phyloP scores from a whole-genome alignment of 2,888 invertebrate genomes.

The Pandemis cinnamomeana region DNA sequence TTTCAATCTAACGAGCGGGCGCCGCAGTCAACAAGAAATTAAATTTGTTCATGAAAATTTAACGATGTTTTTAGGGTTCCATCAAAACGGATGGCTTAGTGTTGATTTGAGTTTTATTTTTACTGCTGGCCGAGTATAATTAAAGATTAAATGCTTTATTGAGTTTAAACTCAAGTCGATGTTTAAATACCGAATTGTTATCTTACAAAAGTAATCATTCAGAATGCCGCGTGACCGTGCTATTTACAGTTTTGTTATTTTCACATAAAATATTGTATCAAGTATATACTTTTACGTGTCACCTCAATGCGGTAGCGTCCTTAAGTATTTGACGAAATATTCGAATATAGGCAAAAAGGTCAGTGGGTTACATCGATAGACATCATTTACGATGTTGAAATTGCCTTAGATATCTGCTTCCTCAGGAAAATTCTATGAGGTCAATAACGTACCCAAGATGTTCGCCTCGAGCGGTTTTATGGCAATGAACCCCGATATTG shows the following conservation, averaged over 20 bases:
- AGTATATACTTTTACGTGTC: not conserved
- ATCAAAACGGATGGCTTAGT: conserved; percentile 47
- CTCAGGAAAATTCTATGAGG: conserved; percentile 66
- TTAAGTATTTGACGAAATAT: conserved; percentile 51
- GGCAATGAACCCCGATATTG: conserved; percentile 74
- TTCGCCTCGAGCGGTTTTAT: conserved; percentile 73
- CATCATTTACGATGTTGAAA: conserved; percentile 70
- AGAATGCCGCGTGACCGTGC: too few species aligned
- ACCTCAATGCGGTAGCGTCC: conserved; percentile 45
- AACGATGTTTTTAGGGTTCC: conserved; percentile 51
- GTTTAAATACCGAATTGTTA: conserved; percentile 8
- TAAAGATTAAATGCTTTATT: conserved; percentile 26
- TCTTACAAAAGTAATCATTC: not conserved
- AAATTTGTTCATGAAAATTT: conserved; percentile 65
- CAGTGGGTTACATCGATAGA: conserved; percentile 66
- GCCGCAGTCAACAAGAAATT: conserved; percentile 73
- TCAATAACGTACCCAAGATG: conserved; percentile 71
- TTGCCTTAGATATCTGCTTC: conserved; percentile 68
- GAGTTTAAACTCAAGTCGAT: conserved; percentile 8
- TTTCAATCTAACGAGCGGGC: conserved; percentile 67
- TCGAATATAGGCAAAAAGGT: conserved; percentile 49
- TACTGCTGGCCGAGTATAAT: conserved; percentile 31
- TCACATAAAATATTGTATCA: not conserved
- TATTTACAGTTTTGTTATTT: too few species aligned
- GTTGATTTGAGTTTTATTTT: conserved; percentile 49